Evolutionary conservation across 2,888 invertebrate genomes (phyloP).

Genomic region (Dicyrtoma fusca): DNA sequence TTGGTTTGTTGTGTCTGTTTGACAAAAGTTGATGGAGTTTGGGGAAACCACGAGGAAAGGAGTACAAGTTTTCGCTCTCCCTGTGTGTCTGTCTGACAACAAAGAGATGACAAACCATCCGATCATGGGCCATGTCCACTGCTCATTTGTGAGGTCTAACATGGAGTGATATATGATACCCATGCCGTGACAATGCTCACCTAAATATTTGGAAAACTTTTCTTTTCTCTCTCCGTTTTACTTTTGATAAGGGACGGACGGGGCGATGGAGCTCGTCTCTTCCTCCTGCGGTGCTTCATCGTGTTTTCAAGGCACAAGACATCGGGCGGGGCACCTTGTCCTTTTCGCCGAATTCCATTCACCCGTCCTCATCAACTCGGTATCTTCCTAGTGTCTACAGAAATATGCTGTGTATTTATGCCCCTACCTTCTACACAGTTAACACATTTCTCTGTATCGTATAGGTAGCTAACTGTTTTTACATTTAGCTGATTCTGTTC

Average conservation of each 20-base stretch:
- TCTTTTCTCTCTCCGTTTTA: constrained; percentile 14
- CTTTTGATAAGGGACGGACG: not conserved
- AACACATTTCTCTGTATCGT: no score
- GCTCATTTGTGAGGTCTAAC: constrained; percentile 44
- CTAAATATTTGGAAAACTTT: constrained; percentile 49
- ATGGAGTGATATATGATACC: constrained; percentile 49
- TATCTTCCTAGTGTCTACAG: no score
- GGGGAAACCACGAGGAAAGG: constrained; percentile 20
- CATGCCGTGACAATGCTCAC: constrained; percentile 35
- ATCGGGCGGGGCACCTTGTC: constrained; percentile 35
- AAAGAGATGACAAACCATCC: constrained; percentile 48
- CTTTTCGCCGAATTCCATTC: constrained; percentile 19
- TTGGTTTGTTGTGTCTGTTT: no score
- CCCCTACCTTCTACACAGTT: no score
- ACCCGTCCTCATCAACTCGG: not conserved
- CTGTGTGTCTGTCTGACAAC: constrained; percentile 9
- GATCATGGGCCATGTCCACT: constrained; percentile 52
- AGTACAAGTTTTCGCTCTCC: constrained; percentile 3
- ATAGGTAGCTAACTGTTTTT: no score
- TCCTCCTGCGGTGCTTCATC: constrained; percentile 21
- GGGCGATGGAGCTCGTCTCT: no score
- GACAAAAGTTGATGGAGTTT: constrained; percentile 4
- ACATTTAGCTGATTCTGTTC: no score
- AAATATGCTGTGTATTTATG: no score
- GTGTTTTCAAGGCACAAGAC: constrained; percentile 28